Base-by-base conservation (phyloP, 2,113 vertebrate species). In the Arizona elegans region DNA sequence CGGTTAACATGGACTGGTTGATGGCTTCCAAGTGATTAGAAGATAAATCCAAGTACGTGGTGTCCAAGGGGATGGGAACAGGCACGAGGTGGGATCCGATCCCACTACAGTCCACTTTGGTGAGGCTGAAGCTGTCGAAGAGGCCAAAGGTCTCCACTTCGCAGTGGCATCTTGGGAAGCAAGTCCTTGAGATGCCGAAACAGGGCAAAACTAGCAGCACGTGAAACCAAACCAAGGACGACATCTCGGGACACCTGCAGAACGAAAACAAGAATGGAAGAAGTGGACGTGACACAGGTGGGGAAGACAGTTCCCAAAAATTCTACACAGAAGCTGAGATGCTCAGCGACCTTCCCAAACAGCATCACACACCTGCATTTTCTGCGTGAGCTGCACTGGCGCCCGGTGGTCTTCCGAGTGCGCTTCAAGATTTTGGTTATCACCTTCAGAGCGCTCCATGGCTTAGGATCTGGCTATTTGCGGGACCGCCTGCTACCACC, bases 101-200 rank as follows among this genome's bases (percentile, higher is more conserved):
- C 23, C 98, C 97, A 1, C 98, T 98, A 95, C 99, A 99, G 94
- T 99, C 98, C 92, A 99, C 99, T 38, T 98, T 98, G 55, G 99
- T 99, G 95, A 99, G 95, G 94, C 99, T 99, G 97, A 99, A 99
- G 97, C 99, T 99, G 96, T 99, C 98, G 0, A 99, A 99, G 91
- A 99, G 98, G 53, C 99, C 99, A 1, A 99, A 99, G 92, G 97
- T 99, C 96, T 99, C 99, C 96, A 99, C 99, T 89, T 99, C 98
- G 0, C 99, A 99, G 91, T 96, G 98, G 95, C 99, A 99, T 29
- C 98, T 97, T 0, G 98, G 98, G 95, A 98, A 98, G 96, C 99
- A 99, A 91, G 98, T 98, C 97, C 97, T 98, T 33, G 95, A 96
- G 0, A 96, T n/a, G 3, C 59, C 23, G 3, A 95, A 94, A 5